Conservation (phyloP, 2,797 vertebrate genomes). For the Paguma larvata region DNA sequence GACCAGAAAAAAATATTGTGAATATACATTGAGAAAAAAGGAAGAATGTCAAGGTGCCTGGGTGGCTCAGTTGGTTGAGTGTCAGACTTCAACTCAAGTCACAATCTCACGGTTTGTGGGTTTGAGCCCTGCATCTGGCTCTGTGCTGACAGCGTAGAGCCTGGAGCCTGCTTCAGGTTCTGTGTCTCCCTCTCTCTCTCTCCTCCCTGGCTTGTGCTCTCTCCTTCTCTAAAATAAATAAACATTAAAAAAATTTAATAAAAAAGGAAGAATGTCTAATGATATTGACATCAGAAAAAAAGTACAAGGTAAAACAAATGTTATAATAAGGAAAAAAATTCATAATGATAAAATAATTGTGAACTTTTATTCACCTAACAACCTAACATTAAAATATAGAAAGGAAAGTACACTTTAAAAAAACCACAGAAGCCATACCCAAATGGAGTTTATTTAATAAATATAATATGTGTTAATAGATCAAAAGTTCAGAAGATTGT, state of each 20-base stretch:
- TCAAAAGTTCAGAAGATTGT: neutral
- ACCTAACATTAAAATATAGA: neutral
- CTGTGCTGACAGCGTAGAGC: too few relatives aligned
- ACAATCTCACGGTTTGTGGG: too few relatives aligned
- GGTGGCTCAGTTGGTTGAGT: too few relatives aligned
- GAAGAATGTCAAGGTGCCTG: neutral
- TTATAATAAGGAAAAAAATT: neutral
- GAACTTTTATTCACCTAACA: neutral
- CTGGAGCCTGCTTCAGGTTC: too few relatives aligned
- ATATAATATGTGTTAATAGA: neutral
- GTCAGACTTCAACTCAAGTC: too few relatives aligned
- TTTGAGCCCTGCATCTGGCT: too few relatives aligned
- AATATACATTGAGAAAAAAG: neutral
- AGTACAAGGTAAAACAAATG: neutral
- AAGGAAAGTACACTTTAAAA: neutral
- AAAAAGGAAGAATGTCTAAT: neutral
- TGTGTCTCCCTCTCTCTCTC: too few relatives aligned
- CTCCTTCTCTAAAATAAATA: too few relatives aligned
- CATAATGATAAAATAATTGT: neutral
- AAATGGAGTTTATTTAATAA: slow-evolving; percentile 2
- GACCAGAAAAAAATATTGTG: neutral
- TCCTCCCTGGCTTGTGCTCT: too few relatives aligned
- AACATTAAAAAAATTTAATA: neutral
- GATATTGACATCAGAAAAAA: neutral
- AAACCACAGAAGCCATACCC: neutral